Evolutionary conservation across 64 coral and sea anemone species (phyloP).

Genomic region (Acropora yongei): DNA sequence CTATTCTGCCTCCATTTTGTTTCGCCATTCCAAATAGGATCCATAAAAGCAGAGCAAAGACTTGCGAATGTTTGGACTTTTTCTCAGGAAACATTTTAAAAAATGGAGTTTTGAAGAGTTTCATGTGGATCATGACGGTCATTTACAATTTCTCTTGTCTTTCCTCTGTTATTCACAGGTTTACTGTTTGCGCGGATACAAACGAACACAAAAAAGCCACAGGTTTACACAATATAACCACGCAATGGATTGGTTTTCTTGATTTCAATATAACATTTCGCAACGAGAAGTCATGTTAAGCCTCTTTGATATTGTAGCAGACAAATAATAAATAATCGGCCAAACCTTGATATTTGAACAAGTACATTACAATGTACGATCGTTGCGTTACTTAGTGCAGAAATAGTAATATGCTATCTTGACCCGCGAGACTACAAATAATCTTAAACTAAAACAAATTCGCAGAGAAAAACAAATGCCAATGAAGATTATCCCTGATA

Average conservation of each 20-base stretch:
- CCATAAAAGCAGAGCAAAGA: background rate
- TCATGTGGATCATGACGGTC: background rate
- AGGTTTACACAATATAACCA: background rate
- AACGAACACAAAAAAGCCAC: background rate
- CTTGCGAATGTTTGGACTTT: background rate
- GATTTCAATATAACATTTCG: background rate
- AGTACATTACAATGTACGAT: background rate
- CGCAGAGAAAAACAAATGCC: background rate
- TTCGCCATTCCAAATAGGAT: background rate
- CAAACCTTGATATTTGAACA: background rate
- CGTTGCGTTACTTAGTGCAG: slow-evolving; percentile 27
- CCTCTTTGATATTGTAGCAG: background rate
- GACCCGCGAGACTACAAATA: background rate
- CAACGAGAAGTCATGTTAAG: background rate
- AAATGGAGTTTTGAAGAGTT: background rate
- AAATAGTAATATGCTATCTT: background rate
- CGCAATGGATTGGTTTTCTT: background rate
- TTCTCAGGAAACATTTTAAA: background rate
- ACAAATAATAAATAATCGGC: background rate
- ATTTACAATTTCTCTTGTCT: background rate
- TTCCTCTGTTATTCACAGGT: background rate
- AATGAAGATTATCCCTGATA: background rate
- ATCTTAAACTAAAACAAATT: background rate
- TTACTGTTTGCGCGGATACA: background rate
- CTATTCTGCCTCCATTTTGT: slow-evolving; percentile 60